Evolutionary conservation across 2,797 vertebrate genomes (phyloP).

Genomic region (Hypotaenidia philippensis): DNA sequence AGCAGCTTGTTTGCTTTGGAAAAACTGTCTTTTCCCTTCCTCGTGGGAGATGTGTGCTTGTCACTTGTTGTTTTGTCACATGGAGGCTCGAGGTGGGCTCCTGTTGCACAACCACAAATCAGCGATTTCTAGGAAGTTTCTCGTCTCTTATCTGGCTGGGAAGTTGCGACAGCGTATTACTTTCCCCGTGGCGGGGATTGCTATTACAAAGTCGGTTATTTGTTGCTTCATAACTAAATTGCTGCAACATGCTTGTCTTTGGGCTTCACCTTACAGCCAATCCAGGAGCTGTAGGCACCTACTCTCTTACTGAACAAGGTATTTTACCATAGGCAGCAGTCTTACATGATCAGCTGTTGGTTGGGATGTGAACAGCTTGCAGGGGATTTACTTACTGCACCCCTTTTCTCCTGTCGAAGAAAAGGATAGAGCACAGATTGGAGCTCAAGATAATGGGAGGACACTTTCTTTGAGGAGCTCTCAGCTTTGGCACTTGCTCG

Average conservation of each 20-base stretch:
- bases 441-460: not conserved
- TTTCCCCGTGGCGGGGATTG: not conserved
- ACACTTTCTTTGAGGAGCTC: not conserved
- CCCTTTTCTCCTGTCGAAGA: not conserved
- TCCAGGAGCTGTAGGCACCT: not conserved
- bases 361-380: slow-evolving; percentile 25
- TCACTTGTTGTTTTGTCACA: not conserved
- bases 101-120: not conserved
- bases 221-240: not conserved
- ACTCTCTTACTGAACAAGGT: not conserved
- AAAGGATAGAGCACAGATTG: slow-evolving; percentile 21
- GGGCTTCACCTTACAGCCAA: not conserved
- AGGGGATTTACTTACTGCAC: not conserved
- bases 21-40: not conserved
- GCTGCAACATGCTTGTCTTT: not conserved
- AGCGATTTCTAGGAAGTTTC: slow-evolving; percentile 22
- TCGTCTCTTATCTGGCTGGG: not conserved
- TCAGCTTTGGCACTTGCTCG: not conserved
- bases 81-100: not conserved
- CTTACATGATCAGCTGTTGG: not conserved
- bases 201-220: not conserved
- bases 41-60: not conserved
- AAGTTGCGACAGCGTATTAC: not conserved
- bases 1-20: not conserved
- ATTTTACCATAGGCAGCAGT: not conserved